A percentile compares a stretch with the other conserved stretches of the same genome.
Evolutionary conservation across 2,797 vertebrate genomes (phyloP).

Genomic region (Chloroceryle amazona): DNA sequence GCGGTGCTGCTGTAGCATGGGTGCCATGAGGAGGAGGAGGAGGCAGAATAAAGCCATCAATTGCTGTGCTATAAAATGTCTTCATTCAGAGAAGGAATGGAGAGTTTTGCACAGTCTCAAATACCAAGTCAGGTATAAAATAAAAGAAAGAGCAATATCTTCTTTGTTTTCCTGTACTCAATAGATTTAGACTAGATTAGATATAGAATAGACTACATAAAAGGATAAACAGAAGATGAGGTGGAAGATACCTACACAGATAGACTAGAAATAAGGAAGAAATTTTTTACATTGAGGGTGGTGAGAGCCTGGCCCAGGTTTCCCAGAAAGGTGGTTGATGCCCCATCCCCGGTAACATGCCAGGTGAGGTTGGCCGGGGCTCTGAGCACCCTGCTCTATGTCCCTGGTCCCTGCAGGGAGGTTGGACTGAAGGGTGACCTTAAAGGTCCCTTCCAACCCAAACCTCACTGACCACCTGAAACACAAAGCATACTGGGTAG

Average conservation of each 20-base stretch:
- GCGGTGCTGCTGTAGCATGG: not conserved
- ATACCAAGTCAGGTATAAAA: not conserved
- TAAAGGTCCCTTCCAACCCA: not conserved
- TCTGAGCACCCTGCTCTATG: not conserved
- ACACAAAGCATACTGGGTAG: not conserved
- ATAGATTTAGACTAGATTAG: not conserved
- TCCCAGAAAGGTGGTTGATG: not conserved
- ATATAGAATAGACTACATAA: not conserved
- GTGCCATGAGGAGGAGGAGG: slow-evolving; percentile 5
- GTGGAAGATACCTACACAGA: not conserved
- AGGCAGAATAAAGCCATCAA: slow-evolving; percentile 59
- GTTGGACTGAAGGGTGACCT: not conserved
- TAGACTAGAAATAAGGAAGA: not conserved
- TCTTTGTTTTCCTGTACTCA: not conserved
- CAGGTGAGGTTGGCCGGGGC: not conserved
- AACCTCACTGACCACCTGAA: not conserved
- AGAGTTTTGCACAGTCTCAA: not conserved
- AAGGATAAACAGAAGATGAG: not conserved
- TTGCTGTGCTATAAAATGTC: slow-evolving; percentile 59
- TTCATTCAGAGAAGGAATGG: not conserved
- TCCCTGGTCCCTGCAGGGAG: not conserved
- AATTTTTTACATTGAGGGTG: not conserved
- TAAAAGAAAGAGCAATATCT: not conserved
- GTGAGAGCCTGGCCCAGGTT: not conserved
- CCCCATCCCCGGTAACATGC: not conserved